Conservation (phyloP, 1,140 invertebrate genomes). For the Hylaeus volcanicus region DNA sequence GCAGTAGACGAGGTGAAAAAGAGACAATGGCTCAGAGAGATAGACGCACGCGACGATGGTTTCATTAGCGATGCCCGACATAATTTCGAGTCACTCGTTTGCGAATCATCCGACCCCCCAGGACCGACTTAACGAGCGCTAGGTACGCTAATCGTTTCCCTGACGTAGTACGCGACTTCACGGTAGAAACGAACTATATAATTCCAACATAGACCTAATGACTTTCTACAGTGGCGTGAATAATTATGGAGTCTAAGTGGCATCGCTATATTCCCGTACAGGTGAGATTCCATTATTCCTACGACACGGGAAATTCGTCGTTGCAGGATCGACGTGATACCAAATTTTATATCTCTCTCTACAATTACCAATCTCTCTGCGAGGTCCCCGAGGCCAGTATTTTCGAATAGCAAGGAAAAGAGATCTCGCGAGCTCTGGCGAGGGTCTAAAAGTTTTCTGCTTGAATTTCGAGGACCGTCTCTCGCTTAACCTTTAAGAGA, state of each 20-base stretch:
- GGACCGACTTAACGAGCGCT: slow-evolving; percentile 10
- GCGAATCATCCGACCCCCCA: slow-evolving; percentile 38
- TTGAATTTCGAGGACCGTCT: neutral
- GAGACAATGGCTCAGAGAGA: neutral
- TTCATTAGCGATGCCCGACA: slow-evolving; percentile 57
- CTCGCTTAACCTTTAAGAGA: slow-evolving; percentile 7
- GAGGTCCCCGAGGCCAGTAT: neutral
- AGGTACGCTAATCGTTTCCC: neutral
- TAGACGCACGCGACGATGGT: slow-evolving; percentile 20
- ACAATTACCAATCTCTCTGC: too few species aligned
- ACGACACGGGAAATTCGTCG: too few species aligned
- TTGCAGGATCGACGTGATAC: too few species aligned
- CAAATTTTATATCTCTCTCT: too few species aligned
- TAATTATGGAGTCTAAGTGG: too few species aligned
- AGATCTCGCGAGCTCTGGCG: neutral
- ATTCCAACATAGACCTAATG: neutral
- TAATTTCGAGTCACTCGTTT: slow-evolving; percentile 58
- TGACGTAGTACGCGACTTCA: neutral
- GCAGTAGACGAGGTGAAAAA: neutral
- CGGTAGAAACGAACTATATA: neutral
- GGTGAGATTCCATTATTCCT: too few species aligned
- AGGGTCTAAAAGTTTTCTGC: neutral
- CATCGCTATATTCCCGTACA: too few species aligned
- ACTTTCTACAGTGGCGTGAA: too few species aligned
- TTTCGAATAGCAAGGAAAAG: neutral